Percentiles rank a stretch among this genome's conserved stretches.
Conservation (phyloP, 2,888 invertebrate genomes). For the Chalcis sispes region DNA sequence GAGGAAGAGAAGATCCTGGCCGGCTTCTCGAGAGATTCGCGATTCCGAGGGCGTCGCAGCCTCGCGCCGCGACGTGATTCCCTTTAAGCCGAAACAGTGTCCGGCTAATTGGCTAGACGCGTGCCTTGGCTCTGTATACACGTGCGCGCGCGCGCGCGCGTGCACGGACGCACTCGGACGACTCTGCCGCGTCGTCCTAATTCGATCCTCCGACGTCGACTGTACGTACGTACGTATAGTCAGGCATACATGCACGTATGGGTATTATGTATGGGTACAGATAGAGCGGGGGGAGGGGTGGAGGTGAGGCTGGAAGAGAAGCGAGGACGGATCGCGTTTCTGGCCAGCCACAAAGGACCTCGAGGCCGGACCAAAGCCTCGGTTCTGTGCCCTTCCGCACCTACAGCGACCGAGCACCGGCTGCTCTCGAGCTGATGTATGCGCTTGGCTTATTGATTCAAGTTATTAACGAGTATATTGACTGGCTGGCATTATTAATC, state of each 20-base stretch:
- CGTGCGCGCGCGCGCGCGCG: neutral
- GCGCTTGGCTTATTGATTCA: conserved; percentile 16
- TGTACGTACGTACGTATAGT: no score
- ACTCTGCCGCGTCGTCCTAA: conserved; percentile 23
- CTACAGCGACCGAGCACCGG: no score
- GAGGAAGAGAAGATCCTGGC: neutral
- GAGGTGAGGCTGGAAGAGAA: neutral
- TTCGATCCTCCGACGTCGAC: conserved; percentile 29
- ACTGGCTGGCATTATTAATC: conserved; percentile 13
- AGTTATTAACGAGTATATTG: conserved; percentile 38
- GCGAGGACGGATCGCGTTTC: conserved; percentile 3
- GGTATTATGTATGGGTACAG: no score
- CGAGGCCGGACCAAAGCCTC: neutral
- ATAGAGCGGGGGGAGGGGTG: neutral
- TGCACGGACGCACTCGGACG: conserved; percentile 7
- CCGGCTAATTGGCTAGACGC: conserved; percentile 57
- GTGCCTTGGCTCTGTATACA: conserved; percentile 27
- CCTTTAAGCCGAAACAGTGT: conserved; percentile 56
- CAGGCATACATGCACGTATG: no score
- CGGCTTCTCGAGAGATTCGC: neutral
- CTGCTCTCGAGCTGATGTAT: no score
- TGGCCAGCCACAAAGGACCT: conserved; percentile 30
- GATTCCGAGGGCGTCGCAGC: neutral
- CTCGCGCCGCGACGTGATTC: conserved; percentile 43
- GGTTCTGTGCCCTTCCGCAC: neutral